Conservation (phyloP, 1,140 invertebrate species). For the Papilio machaon region DNA sequence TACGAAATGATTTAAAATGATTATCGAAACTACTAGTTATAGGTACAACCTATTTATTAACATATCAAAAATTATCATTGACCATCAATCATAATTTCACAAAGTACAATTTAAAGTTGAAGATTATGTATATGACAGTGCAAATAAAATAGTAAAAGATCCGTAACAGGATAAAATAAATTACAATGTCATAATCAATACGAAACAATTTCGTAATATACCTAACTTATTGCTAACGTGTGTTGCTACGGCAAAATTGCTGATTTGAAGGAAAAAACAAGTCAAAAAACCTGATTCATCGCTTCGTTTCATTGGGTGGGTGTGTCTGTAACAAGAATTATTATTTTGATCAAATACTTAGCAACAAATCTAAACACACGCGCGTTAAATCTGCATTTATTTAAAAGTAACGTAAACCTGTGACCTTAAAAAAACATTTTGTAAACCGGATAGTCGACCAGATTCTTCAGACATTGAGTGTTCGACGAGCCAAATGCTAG, state of each 20-base stretch:
- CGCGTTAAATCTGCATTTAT: background rate
- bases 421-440: background rate
- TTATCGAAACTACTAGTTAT: no score
- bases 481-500: background rate
- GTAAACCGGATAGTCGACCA: background rate
- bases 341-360: background rate
- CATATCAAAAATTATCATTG: background rate
- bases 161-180: background rate
- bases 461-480: background rate
- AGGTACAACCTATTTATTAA: no score
- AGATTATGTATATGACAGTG: background rate
- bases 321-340: slow-evolving; percentile 4
- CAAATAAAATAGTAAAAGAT: background rate
- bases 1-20: no score
- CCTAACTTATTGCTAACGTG: slow-evolving; percentile 7
- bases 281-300: slow-evolving; percentile 6
- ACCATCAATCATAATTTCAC: background rate
- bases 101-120: background rate
- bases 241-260: slow-evolving; percentile 3
- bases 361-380: background rate
- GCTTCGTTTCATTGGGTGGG: background rate
- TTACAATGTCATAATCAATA: background rate
- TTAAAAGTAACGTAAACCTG: background rate
- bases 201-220: slow-evolving; percentile 7
- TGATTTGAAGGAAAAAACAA: slow-evolving; percentile 11